Conservation (phyloP, 2,113 vertebrate genomes). For the Gavia stellata region DNA sequence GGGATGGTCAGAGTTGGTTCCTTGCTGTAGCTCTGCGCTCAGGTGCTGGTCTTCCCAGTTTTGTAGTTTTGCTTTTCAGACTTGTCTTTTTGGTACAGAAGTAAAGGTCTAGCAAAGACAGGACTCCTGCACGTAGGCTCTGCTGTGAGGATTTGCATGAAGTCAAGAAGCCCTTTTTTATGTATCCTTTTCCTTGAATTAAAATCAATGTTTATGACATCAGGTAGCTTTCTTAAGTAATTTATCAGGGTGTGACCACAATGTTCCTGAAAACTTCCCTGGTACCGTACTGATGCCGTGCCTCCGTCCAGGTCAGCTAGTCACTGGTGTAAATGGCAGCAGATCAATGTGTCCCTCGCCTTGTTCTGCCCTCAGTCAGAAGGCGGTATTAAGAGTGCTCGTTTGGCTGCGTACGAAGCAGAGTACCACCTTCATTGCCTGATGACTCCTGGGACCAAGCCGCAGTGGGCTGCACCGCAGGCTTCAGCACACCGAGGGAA, state of each 20-base stretch:
- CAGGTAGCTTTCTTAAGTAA: not conserved
- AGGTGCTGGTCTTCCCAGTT: not conserved
- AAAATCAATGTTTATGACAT: not conserved
- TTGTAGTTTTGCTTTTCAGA: not conserved
- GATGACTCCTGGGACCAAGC: not conserved
- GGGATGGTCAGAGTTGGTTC: not conserved
- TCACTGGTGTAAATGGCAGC: rapidly evolving
- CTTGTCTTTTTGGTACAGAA: not conserved
- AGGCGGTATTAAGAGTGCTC: not conserved
- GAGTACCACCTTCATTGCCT: not conserved
- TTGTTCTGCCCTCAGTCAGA: not conserved
- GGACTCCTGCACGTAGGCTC: not conserved
- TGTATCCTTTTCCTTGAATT: not conserved
- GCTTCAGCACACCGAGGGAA: not conserved
- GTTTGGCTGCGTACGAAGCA: not conserved
- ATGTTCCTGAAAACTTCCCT: not conserved
- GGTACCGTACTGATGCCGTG: rapidly evolving
- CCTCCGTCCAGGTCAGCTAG: not conserved
- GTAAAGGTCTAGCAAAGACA: not conserved
- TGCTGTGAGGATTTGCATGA: not conserved
- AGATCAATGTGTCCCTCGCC: rapidly evolving
- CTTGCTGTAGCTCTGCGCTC: not conserved
- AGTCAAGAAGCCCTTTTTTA: not conserved
- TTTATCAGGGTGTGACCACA: not conserved
- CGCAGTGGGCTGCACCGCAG: not conserved